Percentiles rank a stretch among this genome's conserved stretches.
phyloP scores from a whole-genome alignment of 2,113 vertebrate genomes.

The Grammomys dolichurus region DNA sequence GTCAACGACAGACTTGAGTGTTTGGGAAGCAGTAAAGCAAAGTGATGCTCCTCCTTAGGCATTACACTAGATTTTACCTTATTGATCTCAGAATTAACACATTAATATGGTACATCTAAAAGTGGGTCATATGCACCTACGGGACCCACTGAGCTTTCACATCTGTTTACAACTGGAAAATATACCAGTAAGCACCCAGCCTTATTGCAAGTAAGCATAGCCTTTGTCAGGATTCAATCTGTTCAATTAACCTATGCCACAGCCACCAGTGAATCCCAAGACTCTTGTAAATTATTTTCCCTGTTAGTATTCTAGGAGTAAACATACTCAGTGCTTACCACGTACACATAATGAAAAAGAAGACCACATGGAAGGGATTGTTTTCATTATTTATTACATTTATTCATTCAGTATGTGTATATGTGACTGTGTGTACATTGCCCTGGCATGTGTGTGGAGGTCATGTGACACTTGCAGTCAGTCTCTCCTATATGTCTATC shows the following conservation, averaged over 20 bases:
- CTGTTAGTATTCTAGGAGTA: neutral
- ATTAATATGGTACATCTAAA: neutral
- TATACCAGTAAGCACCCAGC: neutral
- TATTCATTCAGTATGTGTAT: neutral
- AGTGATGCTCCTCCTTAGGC: neutral
- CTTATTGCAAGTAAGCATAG: conserved; percentile 31
- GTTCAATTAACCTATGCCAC: neutral
- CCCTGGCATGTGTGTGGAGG: neutral
- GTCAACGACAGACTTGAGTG: neutral
- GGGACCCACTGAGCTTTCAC: neutral
- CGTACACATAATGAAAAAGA: neutral
- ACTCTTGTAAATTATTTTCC: neutral
- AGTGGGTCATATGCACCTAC: neutral
- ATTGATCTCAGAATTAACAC: neutral
- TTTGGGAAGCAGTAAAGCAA: neutral
- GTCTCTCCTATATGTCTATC: neutral
- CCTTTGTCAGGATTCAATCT: conserved; percentile 23
- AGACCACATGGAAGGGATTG: neutral
- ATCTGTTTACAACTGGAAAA: conserved; percentile 25
- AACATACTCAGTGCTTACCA: neutral
- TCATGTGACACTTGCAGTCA: neutral
- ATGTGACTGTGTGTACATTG: neutral
- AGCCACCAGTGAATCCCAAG: neutral
- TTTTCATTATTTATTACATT: neutral
- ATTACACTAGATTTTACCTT: neutral